These are phyloP conservation scores for Lasioglossum figueresi DNA, from an alignment of 2,888 invertebrate genomes.

Conservation along the genomic window DNA sequence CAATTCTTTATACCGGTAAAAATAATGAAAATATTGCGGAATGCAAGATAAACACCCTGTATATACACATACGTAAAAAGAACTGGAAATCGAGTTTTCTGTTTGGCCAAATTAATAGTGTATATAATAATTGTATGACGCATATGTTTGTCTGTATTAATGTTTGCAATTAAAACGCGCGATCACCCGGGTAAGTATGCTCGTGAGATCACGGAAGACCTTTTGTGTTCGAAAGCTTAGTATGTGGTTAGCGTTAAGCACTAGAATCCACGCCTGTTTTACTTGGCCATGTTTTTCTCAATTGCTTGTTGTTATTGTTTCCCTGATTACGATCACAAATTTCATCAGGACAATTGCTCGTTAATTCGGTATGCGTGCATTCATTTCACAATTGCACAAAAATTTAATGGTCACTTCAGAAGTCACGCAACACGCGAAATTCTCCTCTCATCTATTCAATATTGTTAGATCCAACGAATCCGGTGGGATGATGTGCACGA, in stretches of 20 bases:
- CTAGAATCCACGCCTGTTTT: constrained; percentile 27
- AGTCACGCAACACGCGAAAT: not conserved
- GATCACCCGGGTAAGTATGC: constrained; percentile 58
- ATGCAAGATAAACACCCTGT: not conserved
- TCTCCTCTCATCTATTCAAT: not conserved
- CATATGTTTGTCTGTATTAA: constrained; percentile 43
- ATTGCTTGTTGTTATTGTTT: constrained; percentile 27
- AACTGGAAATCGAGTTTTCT: constrained; percentile 27
- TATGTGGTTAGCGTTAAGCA: constrained; percentile 22
- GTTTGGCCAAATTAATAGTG: constrained; percentile 26
- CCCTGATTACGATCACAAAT: constrained; percentile 7
- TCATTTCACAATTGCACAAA: constrained; percentile 12
- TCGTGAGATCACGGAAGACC: constrained; percentile 12
- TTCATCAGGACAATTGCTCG: constrained; percentile 36
- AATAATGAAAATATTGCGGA: not conserved
- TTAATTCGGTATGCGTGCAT: constrained; percentile 27
- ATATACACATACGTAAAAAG: not conserved
- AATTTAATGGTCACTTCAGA: not conserved
- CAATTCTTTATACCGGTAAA: not conserved
- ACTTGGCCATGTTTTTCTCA: constrained; percentile 4
- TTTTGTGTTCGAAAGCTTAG: constrained; percentile 32
- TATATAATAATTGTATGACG: constrained; percentile 36
- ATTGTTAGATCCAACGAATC: constrained; percentile 78
- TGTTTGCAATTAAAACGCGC: constrained; percentile 41
- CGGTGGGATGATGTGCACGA: constrained; percentile 75